Conservation (phyloP, 2,113 vertebrate species). For the crab-eating macaque (Macaca fascicularis) region T2T-MFA8v1.1 NC_088378.1:113086501-113087000, state of each 20-base stretch:
- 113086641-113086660: not conserved
- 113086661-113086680: not conserved
- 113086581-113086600: not conserved
- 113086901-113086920: not conserved
- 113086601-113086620: not conserved
- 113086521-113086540: not conserved
- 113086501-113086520: slow-evolving; percentile 13
- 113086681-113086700: not conserved
- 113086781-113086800: not conserved
- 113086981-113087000: not conserved
- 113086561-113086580: not conserved
- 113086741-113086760: not conserved
- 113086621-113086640: not conserved
- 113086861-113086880: not conserved
- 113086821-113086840: not conserved
- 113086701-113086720: not conserved
- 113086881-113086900: not conserved
- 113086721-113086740: not conserved
- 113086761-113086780: not conserved
- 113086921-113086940: not conserved
- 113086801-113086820: not conserved
- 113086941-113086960: not conserved
- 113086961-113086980: not conserved
- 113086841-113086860: not conserved
- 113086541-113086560: not conserved